Base-by-base conservation (phyloP, 1,140 invertebrate species). In the Vanessa atalanta region DNA sequence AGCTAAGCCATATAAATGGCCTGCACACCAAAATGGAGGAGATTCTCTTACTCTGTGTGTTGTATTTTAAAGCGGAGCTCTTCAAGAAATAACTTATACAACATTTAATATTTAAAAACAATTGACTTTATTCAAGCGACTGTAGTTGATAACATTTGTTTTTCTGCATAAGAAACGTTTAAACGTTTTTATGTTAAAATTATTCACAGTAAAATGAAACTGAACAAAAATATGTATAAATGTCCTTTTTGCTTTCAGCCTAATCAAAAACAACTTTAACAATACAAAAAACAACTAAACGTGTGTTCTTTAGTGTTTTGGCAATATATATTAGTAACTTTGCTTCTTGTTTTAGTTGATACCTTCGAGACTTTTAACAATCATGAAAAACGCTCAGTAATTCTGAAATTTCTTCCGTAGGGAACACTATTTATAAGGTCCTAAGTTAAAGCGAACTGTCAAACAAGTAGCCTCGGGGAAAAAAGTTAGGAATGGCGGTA, bases 401-500 rank as follows among this genome's bases (percentile, higher is more conserved):
- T 81, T 76, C 77, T 73, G 78, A 83, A 83, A 85, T 83, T 84
- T 69, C 61, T 66, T 79, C 82, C 80, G 31, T 60, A 23, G 80
- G 82, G 84, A 83, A 66, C 81, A 85, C 83, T 88, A 87, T 88
- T 88, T 87, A 85, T 84, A 84, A 83, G 83, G 79, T 85, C 83
- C 80, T 80, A 83, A 83, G 77, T 86, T 84, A 81, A 83, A 86
- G 80, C 79, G 76, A 87, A 87, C 85, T 87, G 87, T 87, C 87
- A 86, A 86, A 87, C 78, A 81, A 85, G 77, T 77, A 81, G 67
- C 87, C 79, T 79, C 47, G 26, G 86, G 84, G 84, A 86, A 76
- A 14, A 23, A 73, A 85, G 79, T 88, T 88, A 73, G 78, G 65
- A 79, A 81, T 78, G 73, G 77, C 79, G 70, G 66, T 68, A 75